A percentile compares a stretch with the other conserved stretches of the same genome.
Conservation (phyloP, 1,140 invertebrate genomes). For the Drosophila kepulauana region DNA sequence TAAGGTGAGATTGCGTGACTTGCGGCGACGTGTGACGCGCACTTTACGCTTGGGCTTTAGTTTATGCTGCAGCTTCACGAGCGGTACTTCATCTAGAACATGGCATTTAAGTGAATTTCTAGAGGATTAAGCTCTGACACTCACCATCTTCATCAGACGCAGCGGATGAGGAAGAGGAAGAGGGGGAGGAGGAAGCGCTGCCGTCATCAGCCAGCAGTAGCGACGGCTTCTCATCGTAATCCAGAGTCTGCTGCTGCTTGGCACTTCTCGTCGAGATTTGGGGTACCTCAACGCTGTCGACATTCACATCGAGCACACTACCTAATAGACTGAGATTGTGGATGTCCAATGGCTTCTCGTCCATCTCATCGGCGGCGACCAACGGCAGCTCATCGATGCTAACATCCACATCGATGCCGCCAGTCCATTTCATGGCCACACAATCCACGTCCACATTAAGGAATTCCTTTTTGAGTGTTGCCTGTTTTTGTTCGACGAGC, state of each 20-base stretch:
- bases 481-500: conserved; percentile 73
- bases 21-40: conserved; percentile 17
- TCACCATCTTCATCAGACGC: conserved; percentile 23
- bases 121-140: background rate
- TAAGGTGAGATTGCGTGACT: conserved; percentile 14
- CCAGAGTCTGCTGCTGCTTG: background rate
- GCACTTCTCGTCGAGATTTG: background rate
- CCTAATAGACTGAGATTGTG: conserved; percentile 69
- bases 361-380: conserved; percentile 50
- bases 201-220: background rate
- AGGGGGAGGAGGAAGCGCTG: conserved; percentile 4
- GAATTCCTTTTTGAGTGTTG: conserved; percentile 73
- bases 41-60: conserved; percentile 54
- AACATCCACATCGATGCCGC: conserved; percentile 63
- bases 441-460: conserved; percentile 74
- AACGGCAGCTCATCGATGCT: conserved; percentile 68
- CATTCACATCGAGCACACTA: conserved; percentile 69
- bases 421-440: conserved; percentile 61
- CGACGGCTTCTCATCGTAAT: conserved; percentile 27
- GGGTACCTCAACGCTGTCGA: conserved; percentile 65
- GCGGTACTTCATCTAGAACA: conserved; percentile 59
- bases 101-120: background rate
- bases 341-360: conserved; percentile 71
- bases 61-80: conserved; percentile 59
- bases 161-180: background rate